Evolutionary conservation across 2,888 invertebrate species (phyloP).

Genomic region (Sycophila texana): DNA sequence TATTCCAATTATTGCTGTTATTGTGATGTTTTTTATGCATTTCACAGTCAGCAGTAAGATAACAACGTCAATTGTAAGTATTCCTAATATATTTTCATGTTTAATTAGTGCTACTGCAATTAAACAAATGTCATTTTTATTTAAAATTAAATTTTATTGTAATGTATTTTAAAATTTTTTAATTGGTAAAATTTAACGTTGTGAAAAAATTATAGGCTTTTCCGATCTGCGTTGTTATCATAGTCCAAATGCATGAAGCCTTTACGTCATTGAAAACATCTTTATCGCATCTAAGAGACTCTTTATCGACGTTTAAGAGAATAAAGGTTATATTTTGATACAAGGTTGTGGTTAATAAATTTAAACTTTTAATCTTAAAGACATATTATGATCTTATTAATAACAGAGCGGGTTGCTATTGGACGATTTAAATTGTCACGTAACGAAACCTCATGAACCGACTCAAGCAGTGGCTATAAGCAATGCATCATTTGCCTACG

Average conservation of each 20-base stretch:
- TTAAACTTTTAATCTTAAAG: constrained; percentile 13
- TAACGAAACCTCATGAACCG: constrained; percentile 75
- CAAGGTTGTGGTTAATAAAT: constrained; percentile 8
- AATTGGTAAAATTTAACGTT: not conserved
- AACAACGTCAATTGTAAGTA: constrained; percentile 79
- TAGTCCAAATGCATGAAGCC: constrained; percentile 69
- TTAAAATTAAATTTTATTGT: not conserved
- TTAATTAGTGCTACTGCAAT: constrained; percentile 9
- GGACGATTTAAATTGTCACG: constrained; percentile 75
- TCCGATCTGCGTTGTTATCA: constrained; percentile 71
- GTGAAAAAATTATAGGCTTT: constrained; percentile 69
- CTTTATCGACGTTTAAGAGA: constrained; percentile 66
- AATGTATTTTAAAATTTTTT: not conserved
- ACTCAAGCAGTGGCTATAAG: constrained; percentile 76
- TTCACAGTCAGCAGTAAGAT: constrained; percentile 78
- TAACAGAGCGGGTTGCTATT: constrained; percentile 73
- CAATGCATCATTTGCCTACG: constrained; percentile 76
- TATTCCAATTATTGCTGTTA: constrained; percentile 80
- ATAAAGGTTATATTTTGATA: constrained; percentile 66
- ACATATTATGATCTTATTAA: constrained; percentile 40
- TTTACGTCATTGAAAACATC: constrained; percentile 69
- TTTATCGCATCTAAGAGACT: constrained; percentile 67
- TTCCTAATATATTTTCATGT: not conserved
- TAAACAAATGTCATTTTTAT: constrained; percentile 2
- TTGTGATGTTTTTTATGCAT: constrained; percentile 79